phyloP scores from a whole-genome alignment of 2,113 vertebrate species.

The Varanus komodoensis region DNA sequence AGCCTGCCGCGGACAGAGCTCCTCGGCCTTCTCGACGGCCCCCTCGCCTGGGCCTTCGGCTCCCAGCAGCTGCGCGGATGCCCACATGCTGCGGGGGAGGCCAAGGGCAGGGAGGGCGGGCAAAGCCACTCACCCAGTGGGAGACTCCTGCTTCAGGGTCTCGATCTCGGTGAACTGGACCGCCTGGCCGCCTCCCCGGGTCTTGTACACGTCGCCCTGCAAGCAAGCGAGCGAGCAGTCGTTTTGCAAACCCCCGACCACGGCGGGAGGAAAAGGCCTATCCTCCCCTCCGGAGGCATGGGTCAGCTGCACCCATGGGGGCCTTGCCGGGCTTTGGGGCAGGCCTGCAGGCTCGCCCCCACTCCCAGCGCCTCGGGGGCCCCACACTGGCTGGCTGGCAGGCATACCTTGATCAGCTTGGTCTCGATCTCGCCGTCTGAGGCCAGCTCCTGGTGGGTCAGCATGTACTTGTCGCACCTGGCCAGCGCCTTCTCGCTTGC shows the following conservation, averaged over 20 bases:
- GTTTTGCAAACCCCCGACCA: background rate
- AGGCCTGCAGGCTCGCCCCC: background rate
- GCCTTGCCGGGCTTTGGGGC: background rate
- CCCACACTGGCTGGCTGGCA: background rate
- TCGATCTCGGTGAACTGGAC: conserved; percentile 97
- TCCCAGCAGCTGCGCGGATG: background rate
- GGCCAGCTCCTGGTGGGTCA: conserved; percentile 96
- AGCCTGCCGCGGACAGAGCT: no score
- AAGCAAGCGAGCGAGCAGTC: conserved; percentile 7
- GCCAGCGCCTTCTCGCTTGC: conserved; percentile 91
- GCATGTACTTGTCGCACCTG: conserved; percentile 95
- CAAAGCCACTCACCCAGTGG: conserved; percentile 68
- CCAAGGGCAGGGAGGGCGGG: background rate
- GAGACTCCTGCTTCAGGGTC: conserved; percentile 89
- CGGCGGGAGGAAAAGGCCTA: background rate
- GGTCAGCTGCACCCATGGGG: background rate
- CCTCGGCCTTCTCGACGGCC: background rate
- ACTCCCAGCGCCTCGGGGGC: no score
- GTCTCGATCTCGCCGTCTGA: conserved; percentile 96
- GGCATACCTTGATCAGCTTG: conserved; percentile 92
- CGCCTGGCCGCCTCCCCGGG: conserved; percentile 91
- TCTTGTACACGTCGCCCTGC: conserved; percentile 94
- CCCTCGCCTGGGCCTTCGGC: background rate
- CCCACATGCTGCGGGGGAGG: background rate
- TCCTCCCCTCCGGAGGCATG: background rate